Evolutionary conservation across 2,888 invertebrate genomes (phyloP).

Genomic region (Cyclophora punctaria): DNA sequence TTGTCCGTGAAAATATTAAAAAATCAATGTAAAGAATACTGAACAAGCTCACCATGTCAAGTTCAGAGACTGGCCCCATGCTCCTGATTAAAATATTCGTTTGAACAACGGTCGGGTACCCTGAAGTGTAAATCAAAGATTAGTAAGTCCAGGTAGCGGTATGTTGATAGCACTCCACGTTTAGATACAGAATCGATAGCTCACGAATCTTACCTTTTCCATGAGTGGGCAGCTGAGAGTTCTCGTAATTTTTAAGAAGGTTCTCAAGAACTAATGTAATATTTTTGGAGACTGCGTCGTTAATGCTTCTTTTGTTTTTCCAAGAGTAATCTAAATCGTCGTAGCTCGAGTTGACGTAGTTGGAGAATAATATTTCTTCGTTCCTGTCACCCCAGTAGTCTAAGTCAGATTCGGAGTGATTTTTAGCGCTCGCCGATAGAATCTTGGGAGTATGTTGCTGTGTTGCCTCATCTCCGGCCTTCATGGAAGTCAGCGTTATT

Average conservation of each 20-base stretch:
- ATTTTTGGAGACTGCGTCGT: constrained; percentile 86
- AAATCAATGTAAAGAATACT: not conserved
- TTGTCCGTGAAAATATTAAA: not conserved
- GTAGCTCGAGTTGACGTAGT: constrained; percentile 52
- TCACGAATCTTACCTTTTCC: constrained; percentile 79
- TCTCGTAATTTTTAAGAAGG: constrained; percentile 91
- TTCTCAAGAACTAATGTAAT: constrained; percentile 90
- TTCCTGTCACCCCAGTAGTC: constrained; percentile 46
- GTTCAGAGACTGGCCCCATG: constrained; percentile 93
- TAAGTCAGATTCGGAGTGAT: constrained; percentile 37
- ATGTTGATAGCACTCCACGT: constrained; percentile 3
- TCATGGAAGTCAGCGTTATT: constrained; percentile 62
- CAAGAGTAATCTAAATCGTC: constrained; percentile 38
- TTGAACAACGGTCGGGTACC: constrained; percentile 86
- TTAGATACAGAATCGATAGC: constrained; percentile 10
- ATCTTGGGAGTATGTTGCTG: constrained; percentile 48
- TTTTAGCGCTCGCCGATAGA: constrained; percentile 52
- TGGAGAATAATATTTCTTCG: constrained; percentile 48
- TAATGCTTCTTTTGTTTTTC: constrained; percentile 72
- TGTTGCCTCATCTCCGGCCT: constrained; percentile 44
- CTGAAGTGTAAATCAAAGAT: constrained; percentile 58
- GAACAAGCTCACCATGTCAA: constrained; percentile 83
- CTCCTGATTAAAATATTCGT: constrained; percentile 92
- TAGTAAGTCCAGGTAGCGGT: not conserved
- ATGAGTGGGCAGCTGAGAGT: constrained; percentile 91